Percentiles rank a stretch among this genome's conserved stretches.
Conservation (phyloP, 1,140 invertebrate genomes). For the Zaprionus vittiger region DNA sequence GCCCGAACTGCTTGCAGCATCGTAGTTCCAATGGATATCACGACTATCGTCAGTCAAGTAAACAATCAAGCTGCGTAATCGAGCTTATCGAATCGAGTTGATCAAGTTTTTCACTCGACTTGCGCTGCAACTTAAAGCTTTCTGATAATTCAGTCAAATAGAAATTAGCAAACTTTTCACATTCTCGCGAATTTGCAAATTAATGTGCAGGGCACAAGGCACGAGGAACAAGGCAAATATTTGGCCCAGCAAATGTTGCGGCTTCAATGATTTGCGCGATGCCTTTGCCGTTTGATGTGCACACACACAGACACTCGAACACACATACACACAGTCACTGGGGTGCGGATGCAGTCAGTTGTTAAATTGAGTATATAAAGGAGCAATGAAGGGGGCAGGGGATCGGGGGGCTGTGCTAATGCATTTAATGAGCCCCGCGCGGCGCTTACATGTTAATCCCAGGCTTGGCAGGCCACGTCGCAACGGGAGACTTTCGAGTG, state of each 20-base stretch:
- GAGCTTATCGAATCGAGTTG: background rate
- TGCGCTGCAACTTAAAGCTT: background rate
- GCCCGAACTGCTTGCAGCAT: too few relatives aligned
- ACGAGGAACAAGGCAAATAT: slow-evolving; percentile 2
- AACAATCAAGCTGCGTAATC: too few relatives aligned
- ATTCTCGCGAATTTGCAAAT: background rate
- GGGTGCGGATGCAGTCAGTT: slow-evolving; percentile 59
- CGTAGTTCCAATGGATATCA: too few relatives aligned
- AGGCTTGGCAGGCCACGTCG: slow-evolving; percentile 15
- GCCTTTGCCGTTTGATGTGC: slow-evolving; percentile 71
- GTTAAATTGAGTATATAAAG: slow-evolving; percentile 38
- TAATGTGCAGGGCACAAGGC: background rate
- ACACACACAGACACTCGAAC: slow-evolving; percentile 32
- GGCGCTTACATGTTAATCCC: slow-evolving; percentile 78
- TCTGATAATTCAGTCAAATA: background rate
- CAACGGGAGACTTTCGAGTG: slow-evolving; percentile 14
- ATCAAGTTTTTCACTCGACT: background rate
- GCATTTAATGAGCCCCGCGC: slow-evolving; percentile 76
- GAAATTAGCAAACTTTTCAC: slow-evolving; percentile 3
- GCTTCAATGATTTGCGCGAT: slow-evolving; percentile 25
- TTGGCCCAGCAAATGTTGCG: slow-evolving; percentile 15
- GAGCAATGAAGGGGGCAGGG: background rate
- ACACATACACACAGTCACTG: slow-evolving; percentile 37
- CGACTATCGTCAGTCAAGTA: too few relatives aligned
- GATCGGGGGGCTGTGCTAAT: slow-evolving; percentile 20